These are phyloP conservation scores for Hoplias malabaricus DNA, from an alignment of 2,113 vertebrate genomes.

Conservation along the genomic window DNA sequence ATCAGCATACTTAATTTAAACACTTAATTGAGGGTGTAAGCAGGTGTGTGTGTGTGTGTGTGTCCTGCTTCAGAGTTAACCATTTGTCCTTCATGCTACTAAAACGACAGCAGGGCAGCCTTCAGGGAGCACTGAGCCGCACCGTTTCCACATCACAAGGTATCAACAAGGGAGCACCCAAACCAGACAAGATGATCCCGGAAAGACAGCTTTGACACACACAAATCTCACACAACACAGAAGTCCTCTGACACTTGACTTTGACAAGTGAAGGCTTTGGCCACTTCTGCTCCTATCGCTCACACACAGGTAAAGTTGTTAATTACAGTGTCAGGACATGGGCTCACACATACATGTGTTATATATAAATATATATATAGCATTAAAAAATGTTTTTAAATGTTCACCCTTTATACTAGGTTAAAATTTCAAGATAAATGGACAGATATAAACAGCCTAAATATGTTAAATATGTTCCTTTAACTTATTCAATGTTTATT, in stretches of 20 bases:
- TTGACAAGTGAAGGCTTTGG: background rate
- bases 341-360: background rate
- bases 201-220: background rate
- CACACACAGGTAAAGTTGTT: no score
- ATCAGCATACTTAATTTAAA: constrained; percentile 15
- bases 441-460: no score
- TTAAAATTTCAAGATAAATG: no score
- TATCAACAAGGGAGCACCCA: background rate
- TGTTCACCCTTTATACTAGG: no score
- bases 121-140: constrained; percentile 12
- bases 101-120: constrained; percentile 31
- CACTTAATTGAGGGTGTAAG: constrained; percentile 29
- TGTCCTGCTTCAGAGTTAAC: constrained; percentile 24
- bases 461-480: no score
- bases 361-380: no score
- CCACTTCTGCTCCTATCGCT: background rate
- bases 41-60: constrained; percentile 18
- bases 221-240: background rate
- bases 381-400: no score
- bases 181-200: constrained; percentile 9
- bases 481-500: no score
- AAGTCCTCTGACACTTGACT: background rate
- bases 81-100: constrained; percentile 42
- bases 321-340: no score
- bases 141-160: background rate